Evolutionary conservation across 2,797 vertebrate species (phyloP).

Genomic region (Spheniscus humboldti): DNA sequence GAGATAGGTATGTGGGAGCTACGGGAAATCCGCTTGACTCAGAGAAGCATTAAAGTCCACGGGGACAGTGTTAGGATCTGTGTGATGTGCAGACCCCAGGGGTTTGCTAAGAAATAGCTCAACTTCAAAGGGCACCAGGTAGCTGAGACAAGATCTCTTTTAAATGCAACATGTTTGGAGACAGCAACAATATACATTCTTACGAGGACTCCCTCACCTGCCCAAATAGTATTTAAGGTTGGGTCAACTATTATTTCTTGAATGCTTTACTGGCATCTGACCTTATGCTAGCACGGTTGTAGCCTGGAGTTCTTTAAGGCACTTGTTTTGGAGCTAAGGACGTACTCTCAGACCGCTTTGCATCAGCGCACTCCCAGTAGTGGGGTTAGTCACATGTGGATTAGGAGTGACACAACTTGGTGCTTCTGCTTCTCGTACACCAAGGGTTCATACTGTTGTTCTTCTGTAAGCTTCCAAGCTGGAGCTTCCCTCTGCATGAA

Average conservation of each 20-base stretch:
- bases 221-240: background rate
- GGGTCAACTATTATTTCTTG: background rate
- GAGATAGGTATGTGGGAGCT: background rate
- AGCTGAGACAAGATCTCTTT: background rate
- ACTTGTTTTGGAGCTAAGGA: background rate
- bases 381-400: background rate
- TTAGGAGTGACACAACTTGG: background rate
- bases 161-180: background rate
- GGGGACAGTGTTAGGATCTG: background rate
- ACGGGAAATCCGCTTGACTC: background rate
- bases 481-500: background rate
- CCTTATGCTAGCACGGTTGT: background rate
- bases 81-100: background rate
- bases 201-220: background rate
- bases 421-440: background rate
- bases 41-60: background rate
- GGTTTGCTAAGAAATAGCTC: background rate
- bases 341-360: background rate
- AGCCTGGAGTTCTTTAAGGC: background rate
- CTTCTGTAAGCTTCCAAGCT: background rate
- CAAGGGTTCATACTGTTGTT: background rate
- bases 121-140: background rate
- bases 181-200: background rate
- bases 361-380: fast-evolving
- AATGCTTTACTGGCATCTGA: background rate